phyloP scores from a whole-genome alignment of 2,797 vertebrate species.

The Thripadectes ignobilis region DNA sequence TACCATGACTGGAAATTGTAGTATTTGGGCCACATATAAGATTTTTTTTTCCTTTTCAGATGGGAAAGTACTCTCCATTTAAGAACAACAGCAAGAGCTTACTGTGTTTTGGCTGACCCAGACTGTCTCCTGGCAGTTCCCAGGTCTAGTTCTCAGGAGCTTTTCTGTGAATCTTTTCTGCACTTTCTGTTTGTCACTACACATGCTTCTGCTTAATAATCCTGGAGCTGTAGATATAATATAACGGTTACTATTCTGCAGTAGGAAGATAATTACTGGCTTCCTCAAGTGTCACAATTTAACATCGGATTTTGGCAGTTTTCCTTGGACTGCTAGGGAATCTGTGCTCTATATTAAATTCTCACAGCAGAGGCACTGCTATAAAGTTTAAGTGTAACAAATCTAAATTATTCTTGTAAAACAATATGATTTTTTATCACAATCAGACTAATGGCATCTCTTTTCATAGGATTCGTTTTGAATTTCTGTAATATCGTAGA shows the following conservation, averaged over 20 bases:
- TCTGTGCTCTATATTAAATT: constrained; percentile 6
- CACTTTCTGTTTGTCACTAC: not conserved
- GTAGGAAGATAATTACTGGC: not conserved
- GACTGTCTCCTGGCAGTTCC: not conserved
- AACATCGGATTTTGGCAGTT: constrained; percentile 19
- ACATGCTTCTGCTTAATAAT: constrained; percentile 18
- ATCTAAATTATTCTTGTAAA: not conserved
- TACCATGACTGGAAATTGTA: not conserved
- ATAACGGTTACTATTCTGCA: constrained; percentile 6
- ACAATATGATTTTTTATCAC: not conserved
- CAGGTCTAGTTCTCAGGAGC: not conserved
- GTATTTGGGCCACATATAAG: not conserved
- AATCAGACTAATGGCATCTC: not conserved
- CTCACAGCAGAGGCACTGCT: not conserved
- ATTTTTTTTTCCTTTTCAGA: not conserved
- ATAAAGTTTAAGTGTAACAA: not conserved
- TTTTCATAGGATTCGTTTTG: not conserved
- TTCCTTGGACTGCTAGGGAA: not conserved
- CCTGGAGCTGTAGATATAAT: not conserved
- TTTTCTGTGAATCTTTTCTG: not conserved
- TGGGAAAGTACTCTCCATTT: not conserved
- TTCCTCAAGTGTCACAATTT: constrained; percentile 7
- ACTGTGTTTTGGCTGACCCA: not conserved
- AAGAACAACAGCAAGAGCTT: not conserved
- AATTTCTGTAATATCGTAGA: not conserved